Base-by-base conservation (phyloP, 2,888 invertebrate species). In the Rotaria macrura region DNA sequence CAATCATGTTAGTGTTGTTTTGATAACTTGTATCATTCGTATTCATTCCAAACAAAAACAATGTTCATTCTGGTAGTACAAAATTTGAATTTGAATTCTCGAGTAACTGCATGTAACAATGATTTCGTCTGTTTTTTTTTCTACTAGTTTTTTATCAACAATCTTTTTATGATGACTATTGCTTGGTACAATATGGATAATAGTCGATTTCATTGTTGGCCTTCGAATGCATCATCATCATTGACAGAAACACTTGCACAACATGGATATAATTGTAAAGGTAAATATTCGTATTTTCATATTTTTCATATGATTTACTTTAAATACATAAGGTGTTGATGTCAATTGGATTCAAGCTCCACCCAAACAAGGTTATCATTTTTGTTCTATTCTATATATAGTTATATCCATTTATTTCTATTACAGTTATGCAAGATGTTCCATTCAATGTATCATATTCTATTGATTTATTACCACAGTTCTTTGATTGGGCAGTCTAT, bases 131-230 rank as follows among this genome's bases (percentile, higher is more conserved):
- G n/a, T n/a, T 47, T n/a, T 57, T 2, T 57, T 29, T 29, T 5
- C 1, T 34, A 29, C 12, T 65, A 65, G 65, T 34, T 65, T 65
- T 34, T 65, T 17, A 6, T 65, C 20, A 4, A 5, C 34, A 34
- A 7, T 65, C 6, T 65, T 17, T 20, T 34, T 20, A 1, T 34
- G 20, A 65, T 4, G 7, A 34, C 34, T 65, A 34, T 20, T 12
- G 65, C 17, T 20, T 86, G 86, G 86, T 85, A 86, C 54, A 57
- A 86, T 55, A 34, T 86, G 34, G 43, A 83, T 34, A 88, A 88
- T 79, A 86, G 85, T 1, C 85, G 88, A 54, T 88, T 87, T 83
- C 88, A 88, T 85, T 88, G 88, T 83, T 88, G 88, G 88, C 88
- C 88, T 34, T 29, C 65, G 1, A 20, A 65, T 65, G 65, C 65